Base-by-base conservation (phyloP, 2,797 vertebrate species). In the Macrochelys suwanniensis region DNA sequence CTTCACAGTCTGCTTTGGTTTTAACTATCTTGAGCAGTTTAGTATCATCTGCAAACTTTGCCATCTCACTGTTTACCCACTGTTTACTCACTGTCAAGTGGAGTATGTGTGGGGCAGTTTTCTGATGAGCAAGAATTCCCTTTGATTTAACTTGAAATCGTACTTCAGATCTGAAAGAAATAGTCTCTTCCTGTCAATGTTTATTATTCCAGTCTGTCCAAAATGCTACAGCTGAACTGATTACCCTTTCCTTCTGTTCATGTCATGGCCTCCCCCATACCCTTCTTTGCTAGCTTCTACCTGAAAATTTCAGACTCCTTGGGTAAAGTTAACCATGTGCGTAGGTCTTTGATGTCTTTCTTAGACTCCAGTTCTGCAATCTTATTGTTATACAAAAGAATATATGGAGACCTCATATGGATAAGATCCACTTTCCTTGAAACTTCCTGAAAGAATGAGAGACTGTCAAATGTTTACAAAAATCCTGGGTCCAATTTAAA, bases 321-420 rank as follows among this genome's bases (percentile, higher is more conserved):
- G 71, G 93, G 83, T 37, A 47, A 6, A 26, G 10, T 1, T 89
- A 45, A 3, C 79, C 33, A 13, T 13, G 61, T n/a, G 61, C 33
- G n/a, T 65, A 19, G 50, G 7, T 4, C 51, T 53, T 0, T 0
- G 49, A 49, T 49, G 11, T 12, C 49, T 49, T 49, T 49, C 11
- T 49, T 49, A 49, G 49, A 49, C 11, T 49, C 49, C 49, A 49
- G 49, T 49, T 49, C 49, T 49, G 49, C 49, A 74, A 74, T 45
- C 71, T 45, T 74, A 37, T 13, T 26, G 21, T 45, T 74, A 45
- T 13, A 74, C 71, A 74, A 74, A 42, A 74, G 23, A 74, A 45
- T 74, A 74, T 45, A 5, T 42, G 23, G 37, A 42, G 37, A 45
- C 37, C 37, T 45, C 4, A 3, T 25, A 31, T 31, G 89, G 8